These are phyloP conservation scores for Stenchaetothrips biformis DNA, from an alignment of 2,888 invertebrate genomes.

Conservation along the genomic window DNA sequence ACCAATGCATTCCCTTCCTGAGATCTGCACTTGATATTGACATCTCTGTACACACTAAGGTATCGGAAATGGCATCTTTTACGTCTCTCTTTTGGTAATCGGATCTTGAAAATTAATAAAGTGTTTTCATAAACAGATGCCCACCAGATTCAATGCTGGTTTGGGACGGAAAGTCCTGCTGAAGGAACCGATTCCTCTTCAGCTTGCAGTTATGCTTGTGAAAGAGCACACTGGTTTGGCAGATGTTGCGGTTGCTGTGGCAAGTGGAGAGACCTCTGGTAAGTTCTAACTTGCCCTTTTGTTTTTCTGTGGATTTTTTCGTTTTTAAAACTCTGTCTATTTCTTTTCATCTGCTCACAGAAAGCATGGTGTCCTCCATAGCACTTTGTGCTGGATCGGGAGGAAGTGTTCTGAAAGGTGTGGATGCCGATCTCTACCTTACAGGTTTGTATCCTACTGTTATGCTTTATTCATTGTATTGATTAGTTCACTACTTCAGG, in stretches of 20 bases:
- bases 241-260: conserved; percentile 69
- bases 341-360: conserved; percentile 6
- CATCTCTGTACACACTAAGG: background rate
- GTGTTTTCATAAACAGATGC: conserved; percentile 38
- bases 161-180: conserved; percentile 57
- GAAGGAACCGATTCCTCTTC: conserved; percentile 50
- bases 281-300: conserved; percentile 33
- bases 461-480: conserved; percentile 29
- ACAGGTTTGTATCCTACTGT: conserved; percentile 53
- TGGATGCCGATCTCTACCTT: conserved; percentile 72
- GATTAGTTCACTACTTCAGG: conserved; percentile 44
- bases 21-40: conserved; percentile 6
- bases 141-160: conserved; percentile 46
- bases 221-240: conserved; percentile 64
- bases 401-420: conserved; percentile 64
- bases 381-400: conserved; percentile 92
- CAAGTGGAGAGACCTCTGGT: conserved; percentile 46
- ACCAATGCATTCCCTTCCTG: background rate
- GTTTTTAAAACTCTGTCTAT: conserved; percentile 1
- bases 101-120: conserved; percentile 27
- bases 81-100: background rate
- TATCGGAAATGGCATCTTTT: background rate
- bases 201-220: conserved; percentile 59
- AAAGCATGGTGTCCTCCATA: conserved; percentile 53
- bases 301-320: background rate